These are phyloP conservation scores for Garrulus glandarius DNA, from an alignment of 2,797 vertebrate species.

Conservation along the genomic window DNA sequence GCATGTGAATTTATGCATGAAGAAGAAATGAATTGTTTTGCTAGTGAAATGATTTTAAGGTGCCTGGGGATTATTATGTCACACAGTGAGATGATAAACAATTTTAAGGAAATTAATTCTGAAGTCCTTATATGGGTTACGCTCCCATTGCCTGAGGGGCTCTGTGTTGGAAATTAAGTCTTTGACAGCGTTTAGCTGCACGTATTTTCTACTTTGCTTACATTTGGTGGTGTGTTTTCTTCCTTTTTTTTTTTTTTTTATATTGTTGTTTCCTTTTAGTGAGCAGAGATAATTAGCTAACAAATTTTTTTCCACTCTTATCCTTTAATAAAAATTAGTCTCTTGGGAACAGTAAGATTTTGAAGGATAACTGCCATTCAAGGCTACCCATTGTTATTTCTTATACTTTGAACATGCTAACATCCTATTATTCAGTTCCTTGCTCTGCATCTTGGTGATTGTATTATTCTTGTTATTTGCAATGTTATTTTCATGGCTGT, in stretches of 20 bases:
- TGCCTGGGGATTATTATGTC: constrained; percentile 23
- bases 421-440: constrained; percentile 32
- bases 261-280: constrained; percentile 3
- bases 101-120: constrained; percentile 44
- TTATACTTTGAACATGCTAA: constrained; percentile 21
- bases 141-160: background rate
- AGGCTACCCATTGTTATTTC: constrained; percentile 42
- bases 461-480: background rate
- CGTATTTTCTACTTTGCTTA: background rate
- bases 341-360: constrained; percentile 34
- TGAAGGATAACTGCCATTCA: constrained; percentile 51
- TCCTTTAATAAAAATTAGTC: constrained; percentile 27
- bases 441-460: background rate
- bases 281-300: constrained; percentile 28
- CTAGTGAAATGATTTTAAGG: constrained; percentile 27
- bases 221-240: background rate
- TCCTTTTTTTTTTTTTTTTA: background rate
- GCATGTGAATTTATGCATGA: constrained; percentile 10
- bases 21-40: constrained; percentile 38
- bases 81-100: constrained; percentile 22
- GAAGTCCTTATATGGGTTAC: background rate
- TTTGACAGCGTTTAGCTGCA: background rate
- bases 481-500: background rate
- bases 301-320: constrained; percentile 25
- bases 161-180: background rate